Percentiles rank a stretch among this genome's conserved stretches.
phyloP scores from a whole-genome alignment of 2,797 vertebrate genomes.

The Oryzias dopingdopingensis region DNA sequence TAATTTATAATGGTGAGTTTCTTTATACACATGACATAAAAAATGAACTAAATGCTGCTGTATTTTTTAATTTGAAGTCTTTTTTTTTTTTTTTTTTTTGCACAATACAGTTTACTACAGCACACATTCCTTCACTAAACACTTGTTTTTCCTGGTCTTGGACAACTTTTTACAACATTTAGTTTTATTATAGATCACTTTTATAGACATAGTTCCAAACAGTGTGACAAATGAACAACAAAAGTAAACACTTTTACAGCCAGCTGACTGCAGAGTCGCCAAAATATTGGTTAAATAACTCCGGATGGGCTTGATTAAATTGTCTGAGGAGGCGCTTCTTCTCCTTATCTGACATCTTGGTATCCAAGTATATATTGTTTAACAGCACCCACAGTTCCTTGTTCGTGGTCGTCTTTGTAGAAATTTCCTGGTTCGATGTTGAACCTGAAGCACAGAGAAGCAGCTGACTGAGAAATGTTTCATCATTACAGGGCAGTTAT shows the following conservation, averaged over 20 bases:
- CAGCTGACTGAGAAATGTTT: background rate
- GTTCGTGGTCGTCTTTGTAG: constrained; percentile 77
- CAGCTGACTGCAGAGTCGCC: constrained; percentile 62
- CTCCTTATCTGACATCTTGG: constrained; percentile 84
- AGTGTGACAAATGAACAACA: background rate
- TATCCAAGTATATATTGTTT: constrained; percentile 84
- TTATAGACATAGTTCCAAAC: too few species aligned
- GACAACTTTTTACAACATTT: too few species aligned
- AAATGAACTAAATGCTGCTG: too few species aligned
- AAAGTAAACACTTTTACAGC: constrained; percentile 31
- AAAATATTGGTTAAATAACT: constrained; percentile 91
- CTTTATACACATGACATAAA: too few species aligned
- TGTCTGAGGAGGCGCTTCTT: constrained; percentile 83
- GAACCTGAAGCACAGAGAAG: constrained; percentile 67
- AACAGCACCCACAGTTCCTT: constrained; percentile 82
- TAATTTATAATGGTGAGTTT: too few species aligned
- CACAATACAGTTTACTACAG: too few species aligned
- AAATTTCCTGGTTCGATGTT: constrained; percentile 81
- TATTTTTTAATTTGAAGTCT: too few species aligned
- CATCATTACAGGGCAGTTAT: background rate
- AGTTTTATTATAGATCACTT: too few species aligned
- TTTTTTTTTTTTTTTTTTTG: too few species aligned
- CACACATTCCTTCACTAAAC: too few species aligned
- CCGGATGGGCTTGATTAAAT: constrained; percentile 88
- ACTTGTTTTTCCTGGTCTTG: too few species aligned